Percentiles rank a stretch among this genome's conserved stretches.
Conservation (phyloP, 2,797 vertebrate species). For the Enteromius trimaculatus region DNA sequence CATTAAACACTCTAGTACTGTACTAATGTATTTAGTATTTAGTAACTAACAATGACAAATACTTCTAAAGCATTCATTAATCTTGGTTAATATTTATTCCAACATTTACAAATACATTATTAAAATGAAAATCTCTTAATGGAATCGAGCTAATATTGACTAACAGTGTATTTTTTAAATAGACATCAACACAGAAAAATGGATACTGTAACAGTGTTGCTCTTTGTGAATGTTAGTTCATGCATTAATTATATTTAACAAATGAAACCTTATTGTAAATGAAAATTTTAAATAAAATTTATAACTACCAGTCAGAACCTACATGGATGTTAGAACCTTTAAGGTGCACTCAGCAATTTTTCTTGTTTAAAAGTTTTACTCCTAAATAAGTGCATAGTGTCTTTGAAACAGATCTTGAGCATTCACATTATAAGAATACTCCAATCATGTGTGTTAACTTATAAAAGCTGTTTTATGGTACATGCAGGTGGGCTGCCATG, state of each 20-base stretch:
- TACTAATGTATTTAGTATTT: too few species aligned
- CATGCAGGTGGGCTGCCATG: background rate
- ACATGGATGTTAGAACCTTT: background rate
- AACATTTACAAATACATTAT: background rate
- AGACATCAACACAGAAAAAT: background rate
- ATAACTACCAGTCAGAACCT: background rate
- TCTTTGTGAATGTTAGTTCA: background rate
- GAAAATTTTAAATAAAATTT: too few species aligned
- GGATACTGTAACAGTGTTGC: background rate
- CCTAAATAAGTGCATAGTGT: too few species aligned
- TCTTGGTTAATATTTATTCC: background rate
- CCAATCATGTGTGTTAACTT: background rate
- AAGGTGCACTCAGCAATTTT: background rate
- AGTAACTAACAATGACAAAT: background rate
- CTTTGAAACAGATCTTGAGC: background rate
- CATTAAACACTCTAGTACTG: too few species aligned
- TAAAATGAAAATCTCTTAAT: background rate
- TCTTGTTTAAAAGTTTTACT: background rate
- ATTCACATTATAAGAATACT: background rate
- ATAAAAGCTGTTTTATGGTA: background rate
- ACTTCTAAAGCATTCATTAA: background rate
- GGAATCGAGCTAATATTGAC: too few species aligned
- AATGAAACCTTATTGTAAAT: background rate
- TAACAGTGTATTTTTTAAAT: background rate
- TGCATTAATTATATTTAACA: background rate